These are phyloP conservation scores for Solea senegalensis DNA, from an alignment of 2,113 vertebrate genomes.

Conservation along the genomic window DNA sequence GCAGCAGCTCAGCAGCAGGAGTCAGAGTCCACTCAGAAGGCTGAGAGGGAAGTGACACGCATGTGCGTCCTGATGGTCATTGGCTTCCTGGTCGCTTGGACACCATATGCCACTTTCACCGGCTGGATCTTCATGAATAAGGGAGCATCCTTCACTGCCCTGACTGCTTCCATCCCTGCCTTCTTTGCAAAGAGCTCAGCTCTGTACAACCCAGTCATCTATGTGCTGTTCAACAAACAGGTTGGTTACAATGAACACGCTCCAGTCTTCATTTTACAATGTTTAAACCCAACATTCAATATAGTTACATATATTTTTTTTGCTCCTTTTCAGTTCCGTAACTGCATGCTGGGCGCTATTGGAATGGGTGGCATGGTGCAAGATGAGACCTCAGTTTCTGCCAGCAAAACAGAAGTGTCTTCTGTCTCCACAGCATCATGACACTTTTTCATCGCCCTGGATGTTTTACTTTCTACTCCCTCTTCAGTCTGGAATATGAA, in stretches of 20 bases:
- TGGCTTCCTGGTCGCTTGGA: constrained; percentile 83
- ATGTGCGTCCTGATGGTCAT: constrained; percentile 86
- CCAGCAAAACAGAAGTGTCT: constrained; percentile 89
- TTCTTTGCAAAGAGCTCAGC: constrained; percentile 88
- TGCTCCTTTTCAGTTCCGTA: constrained; percentile 84
- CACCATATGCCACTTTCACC: constrained; percentile 79
- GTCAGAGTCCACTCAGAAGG: constrained; percentile 83
- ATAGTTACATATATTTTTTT: not conserved
- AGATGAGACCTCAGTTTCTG: constrained; percentile 83
- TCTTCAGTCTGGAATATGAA: constrained; percentile 34
- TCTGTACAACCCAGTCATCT: constrained; percentile 80
- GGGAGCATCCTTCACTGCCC: constrained; percentile 78
- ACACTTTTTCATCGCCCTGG: constrained; percentile 27
- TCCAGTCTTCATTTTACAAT: not conserved
- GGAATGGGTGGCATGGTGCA: constrained; percentile 84
- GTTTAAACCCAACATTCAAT: not conserved
- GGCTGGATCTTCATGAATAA: constrained; percentile 87
- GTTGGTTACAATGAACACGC: constrained; percentile 48
- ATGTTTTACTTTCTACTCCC: constrained; percentile 26
- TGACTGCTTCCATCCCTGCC: constrained; percentile 79
- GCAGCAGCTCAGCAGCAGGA: constrained; percentile 84
- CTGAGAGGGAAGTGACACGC: constrained; percentile 83
- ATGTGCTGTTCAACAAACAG: constrained; percentile 85
- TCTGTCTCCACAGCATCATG: constrained; percentile 73
- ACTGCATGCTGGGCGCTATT: constrained; percentile 86